Evolutionary conservation across 2,888 invertebrate species (phyloP), one percentile per base, ranked within the genome.

Genomic region (Oscheius sp.): DNA sequence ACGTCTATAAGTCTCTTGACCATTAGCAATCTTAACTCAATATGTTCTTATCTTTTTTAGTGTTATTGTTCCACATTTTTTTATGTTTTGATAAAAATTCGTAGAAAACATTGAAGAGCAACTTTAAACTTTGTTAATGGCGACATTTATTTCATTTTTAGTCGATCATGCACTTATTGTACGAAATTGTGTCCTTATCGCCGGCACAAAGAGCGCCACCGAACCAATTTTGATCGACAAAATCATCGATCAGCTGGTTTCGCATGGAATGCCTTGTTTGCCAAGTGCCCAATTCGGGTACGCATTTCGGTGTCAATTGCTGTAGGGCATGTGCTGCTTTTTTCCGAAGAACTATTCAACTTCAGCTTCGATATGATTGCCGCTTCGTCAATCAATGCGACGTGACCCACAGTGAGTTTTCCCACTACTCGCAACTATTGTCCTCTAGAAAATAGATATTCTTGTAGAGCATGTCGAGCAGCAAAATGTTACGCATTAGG

Each of bases 241-340:
- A n/a, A 20, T 12, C n/a, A 47, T 47, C 12, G 47, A 47, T 47
- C 32, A 54, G 32, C 54, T 33, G 54, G 33, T 9, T n/a, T 3
- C 12, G n/a, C 33, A 41, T 22, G n/a, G 26, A 67, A 14, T 76
- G 76, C 38, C 62, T 74, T 44, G 71, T 76, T 32, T 76, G 76
- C 64, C 71, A 74, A 54, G 70, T 70, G 17, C 67, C 70, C 41
- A 71, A 73, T 41, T 70, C 67, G 44, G 76, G 76, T 36, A 67
- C 67, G 17, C 76, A 76, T 54, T 76, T 76, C 33, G 76, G 76
- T 9, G 72, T 74, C 14, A 44, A 64, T 59, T 74, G 76, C 45
- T 76, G 76, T 61, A 67, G 76, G n/a, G 76, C 76, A 1, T 76
- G 76, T 49, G 72, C 73, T 5, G 76, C 76, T n/a, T 76, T 76